Evolutionary conservation across 1,140 invertebrate species (phyloP).

Genomic region (Sinella curviseta): DNA sequence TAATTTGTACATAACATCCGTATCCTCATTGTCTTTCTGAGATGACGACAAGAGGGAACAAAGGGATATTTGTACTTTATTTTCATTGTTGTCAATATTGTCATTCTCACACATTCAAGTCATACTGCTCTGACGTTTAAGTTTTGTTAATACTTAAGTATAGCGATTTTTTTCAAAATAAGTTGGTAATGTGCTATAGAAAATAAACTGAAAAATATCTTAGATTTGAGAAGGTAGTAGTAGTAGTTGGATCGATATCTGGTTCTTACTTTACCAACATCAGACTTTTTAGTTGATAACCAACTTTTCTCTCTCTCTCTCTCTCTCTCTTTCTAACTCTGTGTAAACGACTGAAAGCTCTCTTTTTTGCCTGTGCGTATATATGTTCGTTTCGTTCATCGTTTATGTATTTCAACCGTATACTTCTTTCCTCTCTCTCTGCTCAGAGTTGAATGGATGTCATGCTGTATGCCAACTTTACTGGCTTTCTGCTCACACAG

Average conservation of each 20-base stretch:
- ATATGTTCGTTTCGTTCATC: neutral
- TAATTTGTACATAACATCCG: too few relatives aligned
- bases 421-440: neutral
- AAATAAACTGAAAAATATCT: constrained; percentile 14
- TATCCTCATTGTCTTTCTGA: too few relatives aligned
- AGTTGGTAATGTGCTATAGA: constrained; percentile 11
- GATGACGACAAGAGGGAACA: too few relatives aligned
- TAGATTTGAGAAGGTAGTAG: neutral
- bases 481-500: neutral
- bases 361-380: neutral
- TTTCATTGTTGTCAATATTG: too few relatives aligned
- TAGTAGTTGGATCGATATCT: constrained; percentile 19
- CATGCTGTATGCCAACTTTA: neutral
- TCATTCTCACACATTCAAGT: too few relatives aligned
- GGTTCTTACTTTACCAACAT: constrained; percentile 14
- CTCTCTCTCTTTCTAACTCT: constrained; percentile 23
- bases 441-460: neutral
- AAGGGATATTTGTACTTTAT: too few relatives aligned
- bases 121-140: too few relatives aligned
- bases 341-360: constrained; percentile 20
- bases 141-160: too few relatives aligned
- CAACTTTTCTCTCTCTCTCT: constrained; percentile 27
- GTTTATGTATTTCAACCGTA: constrained; percentile 15
- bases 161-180: neutral
- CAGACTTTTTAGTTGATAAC: constrained; percentile 24